A percentile compares a stretch with the other conserved stretches of the same genome.
These are phyloP conservation scores for Acinonyx jubatus DNA, from an alignment of 2,113 vertebrate species.

Conservation along the genomic window DNA sequence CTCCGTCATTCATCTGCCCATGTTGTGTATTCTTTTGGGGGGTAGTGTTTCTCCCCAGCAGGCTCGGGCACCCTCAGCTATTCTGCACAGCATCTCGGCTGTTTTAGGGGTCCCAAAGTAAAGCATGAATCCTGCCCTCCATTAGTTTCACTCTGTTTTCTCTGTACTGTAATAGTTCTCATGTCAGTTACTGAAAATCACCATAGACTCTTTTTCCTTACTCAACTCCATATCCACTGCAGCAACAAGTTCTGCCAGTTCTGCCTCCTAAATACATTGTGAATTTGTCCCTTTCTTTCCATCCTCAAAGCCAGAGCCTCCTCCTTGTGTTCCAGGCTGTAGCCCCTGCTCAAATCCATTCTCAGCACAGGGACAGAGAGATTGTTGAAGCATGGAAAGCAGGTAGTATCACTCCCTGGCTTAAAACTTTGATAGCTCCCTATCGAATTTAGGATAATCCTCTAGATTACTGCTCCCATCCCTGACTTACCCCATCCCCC, in stretches of 20 bases:
- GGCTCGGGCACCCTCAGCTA: neutral
- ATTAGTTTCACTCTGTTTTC: neutral
- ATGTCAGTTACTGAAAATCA: neutral
- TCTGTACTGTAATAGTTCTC: neutral
- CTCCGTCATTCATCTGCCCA: neutral
- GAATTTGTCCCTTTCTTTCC: neutral
- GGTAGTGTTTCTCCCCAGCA: neutral
- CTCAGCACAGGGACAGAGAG: neutral
- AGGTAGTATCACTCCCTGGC: neutral
- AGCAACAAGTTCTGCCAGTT: neutral
- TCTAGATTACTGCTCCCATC: neutral
- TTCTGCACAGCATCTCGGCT: neutral
- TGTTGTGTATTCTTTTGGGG: accelerated
- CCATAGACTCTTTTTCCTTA: neutral
- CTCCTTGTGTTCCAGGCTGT: neutral
- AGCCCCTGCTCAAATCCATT: no score
- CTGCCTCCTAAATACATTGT: neutral
- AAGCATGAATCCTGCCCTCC: neutral
- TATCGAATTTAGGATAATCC: neutral
- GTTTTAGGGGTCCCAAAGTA: neutral
- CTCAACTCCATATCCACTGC: neutral
- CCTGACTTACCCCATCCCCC: neutral
- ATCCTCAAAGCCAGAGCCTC: neutral
- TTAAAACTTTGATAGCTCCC: neutral
- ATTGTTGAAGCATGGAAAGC: neutral